Percentiles rank a stretch among this genome's conserved stretches.
phyloP scores from a whole-genome alignment of 2,113 vertebrate species.

The Labeo rohita region DNA sequence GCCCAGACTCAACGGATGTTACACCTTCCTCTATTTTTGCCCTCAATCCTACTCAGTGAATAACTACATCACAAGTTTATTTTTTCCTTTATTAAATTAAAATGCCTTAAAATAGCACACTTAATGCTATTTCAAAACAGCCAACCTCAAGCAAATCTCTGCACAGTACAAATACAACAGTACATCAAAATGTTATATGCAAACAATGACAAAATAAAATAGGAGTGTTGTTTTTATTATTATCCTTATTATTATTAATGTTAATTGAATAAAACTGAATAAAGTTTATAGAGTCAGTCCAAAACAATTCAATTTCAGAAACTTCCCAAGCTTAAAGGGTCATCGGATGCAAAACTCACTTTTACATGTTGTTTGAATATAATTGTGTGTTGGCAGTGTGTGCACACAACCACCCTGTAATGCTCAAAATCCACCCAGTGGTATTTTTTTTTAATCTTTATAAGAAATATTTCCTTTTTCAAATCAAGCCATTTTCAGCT shows the following conservation, averaged over 20 bases:
- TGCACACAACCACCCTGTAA: too few relatives aligned
- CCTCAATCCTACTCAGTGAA: not conserved
- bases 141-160: not conserved
- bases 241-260: not conserved
- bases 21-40: constrained; percentile 35
- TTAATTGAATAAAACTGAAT: not conserved
- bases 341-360: too few relatives aligned
- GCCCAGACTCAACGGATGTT: constrained; percentile 21
- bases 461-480: too few relatives aligned
- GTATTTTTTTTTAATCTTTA: too few relatives aligned
- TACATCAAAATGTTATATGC: not conserved
- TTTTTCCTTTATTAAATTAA: not conserved
- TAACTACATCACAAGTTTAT: constrained; percentile 3
- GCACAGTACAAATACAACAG: not conserved
- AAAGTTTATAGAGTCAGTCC: too few relatives aligned
- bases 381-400: too few relatives aligned
- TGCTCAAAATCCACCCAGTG: too few relatives aligned
- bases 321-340: too few relatives aligned
- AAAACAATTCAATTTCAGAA: too few relatives aligned
- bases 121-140: not conserved
- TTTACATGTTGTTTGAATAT: too few relatives aligned
- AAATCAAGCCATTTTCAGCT: too few relatives aligned
- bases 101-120: not conserved
- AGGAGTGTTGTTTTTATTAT: not conserved
- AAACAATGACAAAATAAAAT: not conserved